phyloP scores from a whole-genome alignment of 2,113 vertebrate genomes.

The Apeltes quadracus region DNA sequence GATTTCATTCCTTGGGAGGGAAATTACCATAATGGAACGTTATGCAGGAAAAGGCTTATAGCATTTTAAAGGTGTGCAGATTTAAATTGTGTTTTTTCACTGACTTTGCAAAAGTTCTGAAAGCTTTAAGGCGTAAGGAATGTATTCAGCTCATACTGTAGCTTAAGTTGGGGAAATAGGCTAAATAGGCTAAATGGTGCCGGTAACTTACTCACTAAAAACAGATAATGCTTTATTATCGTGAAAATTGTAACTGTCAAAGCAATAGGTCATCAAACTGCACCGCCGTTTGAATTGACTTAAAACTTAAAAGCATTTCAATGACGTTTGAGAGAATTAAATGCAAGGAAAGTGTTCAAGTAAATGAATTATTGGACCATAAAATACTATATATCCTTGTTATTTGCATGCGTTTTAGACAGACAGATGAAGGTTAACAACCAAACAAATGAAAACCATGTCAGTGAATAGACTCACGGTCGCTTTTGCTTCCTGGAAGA shows the following conservation, averaged over 20 bases:
- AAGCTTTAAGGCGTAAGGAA: background rate
- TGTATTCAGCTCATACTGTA: background rate
- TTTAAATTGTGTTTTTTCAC: slow-evolving; percentile 8
- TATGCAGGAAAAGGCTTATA: slow-evolving; percentile 15
- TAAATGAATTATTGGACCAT: background rate
- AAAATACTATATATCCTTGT: background rate
- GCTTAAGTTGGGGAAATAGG: background rate
- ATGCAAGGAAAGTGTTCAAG: background rate
- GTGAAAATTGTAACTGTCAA: background rate
- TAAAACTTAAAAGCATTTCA: background rate
- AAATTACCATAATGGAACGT: slow-evolving; percentile 34
- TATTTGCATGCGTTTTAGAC: background rate
- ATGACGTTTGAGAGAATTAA: background rate
- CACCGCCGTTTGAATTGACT: background rate
- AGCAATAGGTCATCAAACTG: background rate
- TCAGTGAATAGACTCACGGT: background rate
- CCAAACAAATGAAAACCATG: background rate
- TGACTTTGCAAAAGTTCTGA: slow-evolving; percentile 4
- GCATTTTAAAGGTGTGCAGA: background rate
- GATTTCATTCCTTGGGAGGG: slow-evolving; percentile 45
- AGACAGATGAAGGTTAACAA: background rate
- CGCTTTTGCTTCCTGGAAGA: background rate
- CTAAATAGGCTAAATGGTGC: background rate
- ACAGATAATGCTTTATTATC: background rate
- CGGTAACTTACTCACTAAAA: background rate